Evolutionary conservation across 2,113 vertebrate genomes (phyloP).

Genomic region (Pimephales promelas): DNA sequence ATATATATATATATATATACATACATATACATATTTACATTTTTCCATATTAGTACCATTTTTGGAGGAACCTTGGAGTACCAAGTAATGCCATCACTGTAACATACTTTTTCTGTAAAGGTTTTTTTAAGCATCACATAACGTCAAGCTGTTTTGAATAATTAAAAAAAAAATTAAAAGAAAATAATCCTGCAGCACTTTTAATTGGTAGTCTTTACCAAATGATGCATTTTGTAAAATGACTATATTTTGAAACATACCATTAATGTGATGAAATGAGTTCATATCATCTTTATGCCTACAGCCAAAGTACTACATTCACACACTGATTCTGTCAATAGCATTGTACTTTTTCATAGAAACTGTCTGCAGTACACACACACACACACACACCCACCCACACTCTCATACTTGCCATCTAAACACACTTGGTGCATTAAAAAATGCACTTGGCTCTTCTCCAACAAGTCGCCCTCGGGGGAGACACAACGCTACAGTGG

Average conservation of each 20-base stretch:
- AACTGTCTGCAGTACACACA: conserved; percentile 24
- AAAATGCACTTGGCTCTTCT: conserved; percentile 68
- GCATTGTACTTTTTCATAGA: conserved; percentile 26
- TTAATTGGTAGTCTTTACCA: background rate
- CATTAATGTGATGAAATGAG: background rate
- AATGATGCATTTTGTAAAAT: background rate
- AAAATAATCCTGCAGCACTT: background rate
- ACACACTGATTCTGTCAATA: conserved; percentile 36
- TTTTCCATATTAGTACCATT: background rate
- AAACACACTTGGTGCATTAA: conserved; percentile 59
- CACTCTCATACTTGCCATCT: conserved; percentile 36
- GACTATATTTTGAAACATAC: background rate
- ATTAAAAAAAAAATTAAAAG: background rate
- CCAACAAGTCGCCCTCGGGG: conserved; percentile 68
- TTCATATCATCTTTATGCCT: background rate
- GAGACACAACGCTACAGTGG: conserved; percentile 64
- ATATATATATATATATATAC: too few relatives aligned
- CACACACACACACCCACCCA: conserved; percentile 2
- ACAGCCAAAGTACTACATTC: conserved; percentile 30
- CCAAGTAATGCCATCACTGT: background rate
- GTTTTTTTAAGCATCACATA: background rate
- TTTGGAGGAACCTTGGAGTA: background rate
- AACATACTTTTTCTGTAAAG: background rate
- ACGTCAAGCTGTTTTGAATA: background rate
- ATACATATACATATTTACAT: too few relatives aligned